Conservation (phyloP, 2,797 vertebrate genomes). For the Lepilemur ruficaudatus region DNA sequence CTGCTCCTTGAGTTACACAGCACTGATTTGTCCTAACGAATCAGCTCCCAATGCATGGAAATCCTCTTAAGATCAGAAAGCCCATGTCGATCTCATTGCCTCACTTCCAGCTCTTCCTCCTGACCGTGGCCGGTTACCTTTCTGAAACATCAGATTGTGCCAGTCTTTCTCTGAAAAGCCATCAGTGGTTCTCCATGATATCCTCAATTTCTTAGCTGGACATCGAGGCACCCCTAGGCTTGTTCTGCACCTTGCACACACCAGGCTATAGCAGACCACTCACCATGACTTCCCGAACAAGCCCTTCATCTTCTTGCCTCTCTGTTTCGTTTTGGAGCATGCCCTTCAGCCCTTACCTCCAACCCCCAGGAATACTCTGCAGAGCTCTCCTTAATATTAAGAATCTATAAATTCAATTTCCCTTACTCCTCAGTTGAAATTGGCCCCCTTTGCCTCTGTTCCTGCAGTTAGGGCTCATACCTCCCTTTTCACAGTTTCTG, state of each 20-base stretch:
- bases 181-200: background rate
- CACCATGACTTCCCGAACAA: accelerated
- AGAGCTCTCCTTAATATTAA: background rate
- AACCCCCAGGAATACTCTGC: background rate
- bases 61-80: background rate
- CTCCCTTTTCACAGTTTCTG: background rate
- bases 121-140: background rate
- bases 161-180: background rate
- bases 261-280: background rate
- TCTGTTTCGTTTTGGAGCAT: background rate
- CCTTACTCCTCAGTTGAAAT: background rate
- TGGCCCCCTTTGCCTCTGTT: background rate
- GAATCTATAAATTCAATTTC: background rate
- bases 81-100: background rate
- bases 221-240: background rate
- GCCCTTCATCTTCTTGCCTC: background rate
- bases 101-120: too few species aligned
- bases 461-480: background rate
- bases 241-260: background rate
- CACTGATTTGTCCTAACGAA: background rate
- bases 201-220: background rate
- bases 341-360: background rate
- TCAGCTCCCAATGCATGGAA: background rate
- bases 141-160: background rate
- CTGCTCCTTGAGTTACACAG: background rate